phyloP scores from a whole-genome alignment of 1,140 invertebrate species.

The Ceratosolen fusciceps region DNA sequence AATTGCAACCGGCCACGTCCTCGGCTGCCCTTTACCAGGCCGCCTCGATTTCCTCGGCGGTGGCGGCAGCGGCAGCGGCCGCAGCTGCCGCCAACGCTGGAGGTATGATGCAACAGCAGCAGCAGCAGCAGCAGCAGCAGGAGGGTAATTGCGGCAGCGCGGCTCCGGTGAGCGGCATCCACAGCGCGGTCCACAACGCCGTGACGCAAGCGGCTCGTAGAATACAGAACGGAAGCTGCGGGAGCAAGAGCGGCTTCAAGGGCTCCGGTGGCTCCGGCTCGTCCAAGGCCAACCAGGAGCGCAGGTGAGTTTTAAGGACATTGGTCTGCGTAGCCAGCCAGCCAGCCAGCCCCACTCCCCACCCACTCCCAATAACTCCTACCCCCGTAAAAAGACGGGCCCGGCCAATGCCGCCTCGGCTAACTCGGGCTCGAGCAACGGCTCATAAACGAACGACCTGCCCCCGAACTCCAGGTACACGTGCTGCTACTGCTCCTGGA shows the following conservation, averaged over 20 bases:
- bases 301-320: constrained; percentile 42
- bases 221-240: constrained; percentile 63
- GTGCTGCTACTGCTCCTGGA: constrained; percentile 91
- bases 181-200: constrained; percentile 50
- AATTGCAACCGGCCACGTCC: constrained; percentile 59
- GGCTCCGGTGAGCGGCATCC: not conserved
- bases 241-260: constrained; percentile 68
- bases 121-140: constrained; percentile 51
- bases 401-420: too few relatives aligned
- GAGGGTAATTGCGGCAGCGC: constrained; percentile 54
- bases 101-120: constrained; percentile 41
- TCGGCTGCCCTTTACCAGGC: constrained; percentile 43
- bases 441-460: too few relatives aligned
- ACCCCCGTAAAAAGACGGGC: too few relatives aligned
- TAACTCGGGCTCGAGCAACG: too few relatives aligned
- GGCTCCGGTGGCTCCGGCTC: constrained; percentile 41
- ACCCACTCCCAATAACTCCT: not conserved
- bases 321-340: too few relatives aligned
- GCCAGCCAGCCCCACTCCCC: not conserved
- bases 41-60: constrained; percentile 52
- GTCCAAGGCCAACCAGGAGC: constrained; percentile 37
- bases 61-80: constrained; percentile 49
- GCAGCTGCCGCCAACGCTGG: constrained; percentile 19
- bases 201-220: constrained; percentile 56
- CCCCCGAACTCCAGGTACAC: constrained; percentile 78